These are phyloP conservation scores for Drosophila aldrichi DNA, from an alignment of 2,888 invertebrate species.

Conservation along the genomic window DNA sequence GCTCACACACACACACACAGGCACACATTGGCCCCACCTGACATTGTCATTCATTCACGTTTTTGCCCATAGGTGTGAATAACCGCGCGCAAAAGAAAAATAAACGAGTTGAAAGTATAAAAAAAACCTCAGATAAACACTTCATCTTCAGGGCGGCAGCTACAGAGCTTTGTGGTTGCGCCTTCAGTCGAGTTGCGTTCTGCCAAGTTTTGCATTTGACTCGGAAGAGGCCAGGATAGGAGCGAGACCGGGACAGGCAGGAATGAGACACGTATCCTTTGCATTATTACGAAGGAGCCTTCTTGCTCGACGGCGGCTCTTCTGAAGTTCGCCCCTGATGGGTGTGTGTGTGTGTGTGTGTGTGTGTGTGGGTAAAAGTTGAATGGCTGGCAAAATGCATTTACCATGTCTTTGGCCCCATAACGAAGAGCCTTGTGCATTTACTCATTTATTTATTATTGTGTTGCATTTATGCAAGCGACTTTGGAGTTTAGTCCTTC, in stretches of 20 bases:
- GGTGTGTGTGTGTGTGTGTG: background rate
- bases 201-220: conserved; percentile 62
- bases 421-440: conserved; percentile 33
- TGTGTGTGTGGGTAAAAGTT: conserved; percentile 37
- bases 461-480: conserved; percentile 4
- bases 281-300: conserved; percentile 40
- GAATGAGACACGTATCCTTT: conserved; percentile 24
- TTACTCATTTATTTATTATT: conserved; percentile 48
- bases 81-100: conserved; percentile 55
- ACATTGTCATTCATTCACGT: conserved; percentile 38
- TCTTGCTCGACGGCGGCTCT: conserved; percentile 39
- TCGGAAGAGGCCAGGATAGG: conserved; percentile 18
- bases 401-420: conserved; percentile 37
- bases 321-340: conserved; percentile 25
- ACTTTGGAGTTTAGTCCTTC: conserved; percentile 8
- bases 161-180: conserved; percentile 37
- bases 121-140: conserved; percentile 59
- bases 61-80: conserved; percentile 69
- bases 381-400: conserved; percentile 57
- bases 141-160: conserved; percentile 46
- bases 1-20: background rate
- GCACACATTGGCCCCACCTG: conserved; percentile 17
- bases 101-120: background rate
- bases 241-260: conserved; percentile 7
- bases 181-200: conserved; percentile 30